Conservation (phyloP, 1,140 invertebrate genomes). For the Drosophila ogumai region DNA sequence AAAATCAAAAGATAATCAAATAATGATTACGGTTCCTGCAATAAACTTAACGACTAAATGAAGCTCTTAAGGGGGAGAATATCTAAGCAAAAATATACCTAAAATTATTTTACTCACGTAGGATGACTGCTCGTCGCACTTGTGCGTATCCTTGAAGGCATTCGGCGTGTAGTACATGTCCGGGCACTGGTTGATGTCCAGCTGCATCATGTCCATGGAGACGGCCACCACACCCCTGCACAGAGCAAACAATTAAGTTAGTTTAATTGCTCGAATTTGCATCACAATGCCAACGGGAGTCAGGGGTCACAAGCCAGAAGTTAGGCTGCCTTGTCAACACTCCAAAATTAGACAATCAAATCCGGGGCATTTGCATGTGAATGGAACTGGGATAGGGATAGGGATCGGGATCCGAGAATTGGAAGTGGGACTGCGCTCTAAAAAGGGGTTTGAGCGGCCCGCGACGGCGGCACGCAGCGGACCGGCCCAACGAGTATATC, state of each 20-base stretch:
- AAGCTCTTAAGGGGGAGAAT: too few relatives aligned
- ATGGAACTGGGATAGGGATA: conserved; percentile 39
- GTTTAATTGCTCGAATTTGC: conserved; percentile 74
- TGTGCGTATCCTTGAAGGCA: conserved; percentile 97
- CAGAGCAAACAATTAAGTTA: conserved; percentile 76
- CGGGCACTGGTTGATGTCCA: conserved; percentile 98
- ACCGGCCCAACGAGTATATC: conserved; percentile 57
- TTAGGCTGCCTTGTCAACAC: conserved; percentile 71
- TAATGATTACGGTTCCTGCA: too few relatives aligned
- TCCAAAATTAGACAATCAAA: conserved; percentile 78
- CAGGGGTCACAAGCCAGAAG: conserved; percentile 63
- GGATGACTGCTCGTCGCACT: conserved; percentile 95
- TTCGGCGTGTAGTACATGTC: conserved; percentile 95
- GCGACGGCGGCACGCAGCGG: conserved; percentile 64
- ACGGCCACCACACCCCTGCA: conserved; percentile 96
- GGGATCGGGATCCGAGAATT: conserved; percentile 14
- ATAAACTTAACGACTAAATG: too few relatives aligned
- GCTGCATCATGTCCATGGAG: conserved; percentile 94
- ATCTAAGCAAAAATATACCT: too few relatives aligned
- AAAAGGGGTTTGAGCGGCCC: conserved; percentile 65
- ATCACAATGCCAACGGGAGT: conserved; percentile 56
- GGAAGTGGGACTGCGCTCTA: conserved; percentile 44
- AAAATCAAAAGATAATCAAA: too few relatives aligned
- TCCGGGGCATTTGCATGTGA: conserved; percentile 62
- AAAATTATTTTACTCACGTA: conserved; percentile 90